Evolutionary conservation across 64 coral and sea anemone species (phyloP).

Genomic region (Stichodactyla mertensii): DNA sequence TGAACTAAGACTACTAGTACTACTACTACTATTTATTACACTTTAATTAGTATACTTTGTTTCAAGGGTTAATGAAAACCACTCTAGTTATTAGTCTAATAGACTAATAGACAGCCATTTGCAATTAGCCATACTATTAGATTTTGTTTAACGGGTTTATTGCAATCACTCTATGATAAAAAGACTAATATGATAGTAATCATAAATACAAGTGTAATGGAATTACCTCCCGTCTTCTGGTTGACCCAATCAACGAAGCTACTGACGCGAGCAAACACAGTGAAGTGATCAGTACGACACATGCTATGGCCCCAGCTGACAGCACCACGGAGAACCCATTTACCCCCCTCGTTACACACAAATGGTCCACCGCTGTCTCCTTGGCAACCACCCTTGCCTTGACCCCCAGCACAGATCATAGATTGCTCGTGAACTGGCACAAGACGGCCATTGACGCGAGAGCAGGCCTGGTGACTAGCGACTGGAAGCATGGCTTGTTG

Average conservation of each 20-base stretch:
- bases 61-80: no score
- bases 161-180: no score
- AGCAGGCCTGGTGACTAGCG: slow-evolving; percentile 21
- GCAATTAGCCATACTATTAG: neutral
- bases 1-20: no score
- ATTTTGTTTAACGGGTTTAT: no score
- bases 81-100: no score
- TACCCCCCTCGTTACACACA: slow-evolving; percentile 48
- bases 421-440: neutral
- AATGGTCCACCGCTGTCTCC: slow-evolving; percentile 68
- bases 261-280: slow-evolving; percentile 56
- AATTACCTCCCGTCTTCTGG: neutral
- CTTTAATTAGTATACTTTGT: no score
- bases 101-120: no score
- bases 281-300: slow-evolving; percentile 46
- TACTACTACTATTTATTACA: no score
- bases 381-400: slow-evolving; percentile 36
- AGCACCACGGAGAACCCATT: slow-evolving; percentile 41
- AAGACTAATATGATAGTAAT: no score
- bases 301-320: slow-evolving; percentile 56
- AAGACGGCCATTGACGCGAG: neutral
- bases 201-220: no score
- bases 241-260: slow-evolving; percentile 42
- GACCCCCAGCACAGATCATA: slow-evolving; percentile 48
- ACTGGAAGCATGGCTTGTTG: slow-evolving; percentile 56